A percentile compares a stretch with the other conserved stretches of the same genome.
phyloP scores from a whole-genome alignment of 2,888 invertebrate genomes.

The Thera obeliscata region DNA sequence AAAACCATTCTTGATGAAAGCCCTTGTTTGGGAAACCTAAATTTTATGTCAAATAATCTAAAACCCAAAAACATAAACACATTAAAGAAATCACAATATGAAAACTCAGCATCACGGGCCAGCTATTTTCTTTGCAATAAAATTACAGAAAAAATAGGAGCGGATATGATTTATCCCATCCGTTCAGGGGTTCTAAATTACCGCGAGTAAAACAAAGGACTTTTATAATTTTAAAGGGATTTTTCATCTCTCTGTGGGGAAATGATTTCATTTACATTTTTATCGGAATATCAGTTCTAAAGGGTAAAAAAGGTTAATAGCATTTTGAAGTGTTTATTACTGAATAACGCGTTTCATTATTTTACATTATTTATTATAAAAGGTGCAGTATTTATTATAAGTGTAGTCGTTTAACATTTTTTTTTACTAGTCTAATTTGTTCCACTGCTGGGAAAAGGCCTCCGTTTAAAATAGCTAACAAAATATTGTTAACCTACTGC shows the following conservation, averaged over 20 bases:
- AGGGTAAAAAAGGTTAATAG: constrained; percentile 17
- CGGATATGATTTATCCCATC: constrained; percentile 32
- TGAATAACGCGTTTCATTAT: neutral
- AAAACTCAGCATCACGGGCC: constrained; percentile 18
- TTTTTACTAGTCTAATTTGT: too few species aligned
- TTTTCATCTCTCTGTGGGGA: constrained; percentile 19
- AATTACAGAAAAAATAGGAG: constrained; percentile 32
- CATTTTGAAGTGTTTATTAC: constrained; percentile 15
- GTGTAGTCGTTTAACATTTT: too few species aligned
- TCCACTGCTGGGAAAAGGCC: too few species aligned
- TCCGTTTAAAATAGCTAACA: too few species aligned
- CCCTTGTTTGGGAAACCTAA: neutral
- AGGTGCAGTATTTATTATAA: too few species aligned
- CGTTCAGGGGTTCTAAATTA: constrained; percentile 33
- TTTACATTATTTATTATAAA: too few species aligned
- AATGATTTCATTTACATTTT: constrained; percentile 18
- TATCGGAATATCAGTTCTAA: constrained; percentile 14
- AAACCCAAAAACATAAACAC: constrained; percentile 15
- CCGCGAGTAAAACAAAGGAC: constrained; percentile 31
- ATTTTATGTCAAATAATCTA: constrained; percentile 5
- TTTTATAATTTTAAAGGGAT: constrained; percentile 25
- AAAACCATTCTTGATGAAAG: neutral
- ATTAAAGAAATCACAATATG: constrained; percentile 29
- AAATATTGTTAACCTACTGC: too few species aligned
- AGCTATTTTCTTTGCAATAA: constrained; percentile 27